Percentiles rank a stretch among this genome's conserved stretches.
Conservation (phyloP, 2,888 invertebrate species). For the Ypsolopha scabrella region DNA sequence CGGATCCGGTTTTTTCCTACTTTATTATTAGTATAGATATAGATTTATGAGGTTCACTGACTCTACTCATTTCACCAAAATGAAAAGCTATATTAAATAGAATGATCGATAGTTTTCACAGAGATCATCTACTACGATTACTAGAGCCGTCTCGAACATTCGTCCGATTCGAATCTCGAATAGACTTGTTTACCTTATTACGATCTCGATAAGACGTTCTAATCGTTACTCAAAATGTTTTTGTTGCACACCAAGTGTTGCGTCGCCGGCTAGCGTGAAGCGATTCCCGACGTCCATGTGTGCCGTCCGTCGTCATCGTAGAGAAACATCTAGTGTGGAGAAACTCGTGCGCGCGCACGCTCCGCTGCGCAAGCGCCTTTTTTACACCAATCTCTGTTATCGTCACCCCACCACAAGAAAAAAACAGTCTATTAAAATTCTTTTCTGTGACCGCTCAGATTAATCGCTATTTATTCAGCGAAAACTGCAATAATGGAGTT, state of each 20-base stretch:
- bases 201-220: neutral
- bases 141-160: no score
- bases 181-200: no score
- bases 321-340: constrained; percentile 57
- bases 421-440: constrained; percentile 16
- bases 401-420: neutral
- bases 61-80: no score
- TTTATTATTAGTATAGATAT: no score
- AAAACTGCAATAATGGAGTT: neutral
- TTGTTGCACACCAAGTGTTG: constrained; percentile 10
- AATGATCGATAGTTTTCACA: no score
- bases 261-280: constrained; percentile 41
- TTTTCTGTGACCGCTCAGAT: constrained; percentile 11
- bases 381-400: constrained; percentile 21
- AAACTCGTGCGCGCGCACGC: constrained; percentile 49
- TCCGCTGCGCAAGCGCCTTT: constrained; percentile 39
- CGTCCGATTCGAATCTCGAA: no score
- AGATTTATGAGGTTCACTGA: no score
- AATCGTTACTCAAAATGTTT: neutral
- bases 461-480: constrained; percentile 8
- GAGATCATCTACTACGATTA: no score
- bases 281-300: constrained; percentile 44
- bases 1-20: no score
- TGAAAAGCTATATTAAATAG: no score
- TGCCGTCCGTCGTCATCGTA: constrained; percentile 39